These are phyloP conservation scores for Molossus molossus DNA, from an alignment of 2,797 vertebrate species.

Conservation along the genomic window DNA sequence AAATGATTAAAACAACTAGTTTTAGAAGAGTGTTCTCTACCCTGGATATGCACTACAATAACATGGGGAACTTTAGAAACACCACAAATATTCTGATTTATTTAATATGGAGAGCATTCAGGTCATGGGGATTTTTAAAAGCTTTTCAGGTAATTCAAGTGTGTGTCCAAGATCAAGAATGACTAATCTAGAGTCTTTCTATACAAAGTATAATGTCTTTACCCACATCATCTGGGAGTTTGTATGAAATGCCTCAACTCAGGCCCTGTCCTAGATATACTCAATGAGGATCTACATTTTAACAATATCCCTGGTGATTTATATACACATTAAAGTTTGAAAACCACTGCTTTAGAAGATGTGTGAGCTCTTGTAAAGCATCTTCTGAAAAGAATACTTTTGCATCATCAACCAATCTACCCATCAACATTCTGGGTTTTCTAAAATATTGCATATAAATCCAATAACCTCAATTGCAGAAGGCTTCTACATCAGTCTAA, in stretches of 20 bases:
- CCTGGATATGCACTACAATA: neutral
- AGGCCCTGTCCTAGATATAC: neutral
- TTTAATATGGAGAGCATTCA: neutral
- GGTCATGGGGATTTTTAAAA: neutral
- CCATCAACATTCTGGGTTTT: neutral
- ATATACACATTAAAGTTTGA: neutral
- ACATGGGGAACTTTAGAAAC: neutral
- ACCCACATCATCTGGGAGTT: neutral
- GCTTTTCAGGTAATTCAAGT: neutral
- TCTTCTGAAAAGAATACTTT: neutral
- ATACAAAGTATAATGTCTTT: constrained; percentile 28
- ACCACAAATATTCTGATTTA: constrained; percentile 16
- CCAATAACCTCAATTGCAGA: neutral
- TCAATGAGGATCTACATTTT: constrained; percentile 39
- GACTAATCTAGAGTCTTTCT: constrained; percentile 9
- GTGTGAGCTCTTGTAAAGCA: constrained; percentile 9
- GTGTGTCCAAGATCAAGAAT: neutral
- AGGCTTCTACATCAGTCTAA: neutral
- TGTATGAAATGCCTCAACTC: constrained; percentile 8
- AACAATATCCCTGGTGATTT: neutral
- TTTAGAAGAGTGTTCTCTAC: constrained; percentile 41
- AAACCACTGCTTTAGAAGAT: constrained; percentile 3
- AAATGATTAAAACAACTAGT: constrained; percentile 50
- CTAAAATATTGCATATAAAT: constrained; percentile 55
- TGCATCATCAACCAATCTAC: neutral